phyloP scores from a whole-genome alignment of 2,888 invertebrate genomes.

The Apoda limacodes region DNA sequence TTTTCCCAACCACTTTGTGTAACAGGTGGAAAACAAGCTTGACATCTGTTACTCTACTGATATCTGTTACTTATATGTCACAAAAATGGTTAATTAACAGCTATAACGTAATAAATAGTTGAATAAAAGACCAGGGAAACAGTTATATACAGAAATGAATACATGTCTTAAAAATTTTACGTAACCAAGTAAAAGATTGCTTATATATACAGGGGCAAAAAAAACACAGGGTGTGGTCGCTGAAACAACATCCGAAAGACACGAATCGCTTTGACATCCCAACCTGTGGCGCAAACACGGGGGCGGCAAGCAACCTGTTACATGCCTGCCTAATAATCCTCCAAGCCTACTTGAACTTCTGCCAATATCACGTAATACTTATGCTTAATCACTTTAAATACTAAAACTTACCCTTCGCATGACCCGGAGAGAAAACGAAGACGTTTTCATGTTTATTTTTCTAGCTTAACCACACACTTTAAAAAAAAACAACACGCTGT shows the following conservation, averaged over 20 bases:
- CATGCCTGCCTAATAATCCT: conserved; percentile 14
- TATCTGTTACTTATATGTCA: too few relatives aligned
- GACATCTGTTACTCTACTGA: too few relatives aligned
- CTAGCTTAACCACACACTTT: conserved; percentile 25
- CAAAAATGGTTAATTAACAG: neutral
- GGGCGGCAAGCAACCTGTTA: conserved; percentile 27
- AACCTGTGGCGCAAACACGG: conserved; percentile 45
- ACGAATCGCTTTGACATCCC: conserved; percentile 25
- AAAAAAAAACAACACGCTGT: conserved; percentile 17
- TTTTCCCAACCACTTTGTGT: too few relatives aligned
- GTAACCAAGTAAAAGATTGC: too few relatives aligned
- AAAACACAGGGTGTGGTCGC: conserved; percentile 45
- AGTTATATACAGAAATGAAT: too few relatives aligned
- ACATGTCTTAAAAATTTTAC: conserved; percentile 4
- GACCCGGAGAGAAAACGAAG: conserved; percentile 81
- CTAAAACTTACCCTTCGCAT: conserved; percentile 79
- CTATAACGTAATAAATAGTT: too few relatives aligned
- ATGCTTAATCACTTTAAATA: conserved; percentile 2
- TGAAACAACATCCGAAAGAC: conserved; percentile 28
- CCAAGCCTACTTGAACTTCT: too few relatives aligned
- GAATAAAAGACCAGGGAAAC: too few relatives aligned
- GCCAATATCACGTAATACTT: too few relatives aligned
- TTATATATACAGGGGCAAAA: too few relatives aligned
- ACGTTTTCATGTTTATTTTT: conserved; percentile 78
- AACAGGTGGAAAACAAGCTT: too few relatives aligned